Evolutionary conservation across 2,888 invertebrate species (phyloP), one percentile per base, ranked within the genome.

Genomic region (Plagiodera versicolora): DNA sequence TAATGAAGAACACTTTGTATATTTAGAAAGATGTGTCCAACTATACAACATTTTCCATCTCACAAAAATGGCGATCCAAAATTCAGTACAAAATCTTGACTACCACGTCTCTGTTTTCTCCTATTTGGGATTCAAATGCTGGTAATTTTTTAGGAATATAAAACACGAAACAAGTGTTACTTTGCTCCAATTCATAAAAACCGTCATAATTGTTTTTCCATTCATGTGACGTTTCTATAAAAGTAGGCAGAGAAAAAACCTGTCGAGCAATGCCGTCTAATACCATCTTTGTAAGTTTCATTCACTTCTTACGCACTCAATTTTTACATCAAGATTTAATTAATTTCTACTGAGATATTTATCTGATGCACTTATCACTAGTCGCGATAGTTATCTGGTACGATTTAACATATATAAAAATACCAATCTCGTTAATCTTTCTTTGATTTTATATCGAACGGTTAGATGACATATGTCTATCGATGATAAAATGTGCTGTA

Each of bases 301-400:
- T 68, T 69, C 65, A 67, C 61, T 65, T 64, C 63, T 58, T 61
- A n/a, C n/a, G n/a, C 58, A 59, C 64, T 64, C 64, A 68, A 64
- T 64, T 68, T 69, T 70, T 66, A 66, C 66, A 65, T 39, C 64
- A 65, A 70, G 67, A 68, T 70, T 71, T 71, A 71, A 71, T 71
- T 69, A 70, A 64, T 63, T 64, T 24, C 53, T 20, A 44, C 17
- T 19, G n/a, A 53, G 69, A 71, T 71, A 64, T 67, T 60, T 68
- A 71, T 70, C 70, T 5, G 53, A 28, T 11, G 11, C 14, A 39
- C 39, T 14, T 39, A 44, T 49, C 55, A 20, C 20, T 32, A 53
- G 46, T 52, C 28, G 47, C 39, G 60, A 60, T 60, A 60, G 47
- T 49, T 44, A 60, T 56, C 60, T 56, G 17, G 39, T 46, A 56